Percentiles rank a stretch among this genome's conserved stretches.
phyloP scores from a whole-genome alignment of 2,888 invertebrate genomes.

The Drosophila mulleri region DNA sequence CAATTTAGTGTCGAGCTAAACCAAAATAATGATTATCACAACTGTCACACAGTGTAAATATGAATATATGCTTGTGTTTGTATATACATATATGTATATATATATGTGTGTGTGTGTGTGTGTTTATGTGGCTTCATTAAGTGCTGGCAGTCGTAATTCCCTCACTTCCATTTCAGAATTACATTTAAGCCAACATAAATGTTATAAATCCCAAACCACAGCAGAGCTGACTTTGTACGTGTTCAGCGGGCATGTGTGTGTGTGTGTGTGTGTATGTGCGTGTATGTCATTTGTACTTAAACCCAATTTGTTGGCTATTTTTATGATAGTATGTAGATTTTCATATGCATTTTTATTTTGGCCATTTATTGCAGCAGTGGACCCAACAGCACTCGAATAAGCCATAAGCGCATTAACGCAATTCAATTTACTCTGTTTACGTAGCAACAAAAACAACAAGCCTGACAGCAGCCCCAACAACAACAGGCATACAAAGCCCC shows the following conservation, averaged over 20 bases:
- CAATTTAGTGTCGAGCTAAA: constrained; percentile 14
- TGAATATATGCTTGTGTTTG: constrained; percentile 19
- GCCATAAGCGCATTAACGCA: constrained; percentile 79
- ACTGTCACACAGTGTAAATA: constrained; percentile 46
- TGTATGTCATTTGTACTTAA: constrained; percentile 62
- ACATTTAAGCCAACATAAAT: constrained; percentile 48
- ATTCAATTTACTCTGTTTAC: constrained; percentile 73
- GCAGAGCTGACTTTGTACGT: constrained; percentile 5
- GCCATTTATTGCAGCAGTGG: constrained; percentile 58
- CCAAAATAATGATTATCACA: constrained; percentile 37
- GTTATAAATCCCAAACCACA: constrained; percentile 49
- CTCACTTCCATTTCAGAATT: constrained; percentile 36
- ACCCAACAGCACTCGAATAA: constrained; percentile 48
- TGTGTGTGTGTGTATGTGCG: constrained; percentile 12
- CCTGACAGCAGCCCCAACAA: constrained; percentile 25
- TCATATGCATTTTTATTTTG: constrained; percentile 74
- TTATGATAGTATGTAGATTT: constrained; percentile 60
- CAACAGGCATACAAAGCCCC: constrained; percentile 13
- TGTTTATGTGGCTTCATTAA: constrained; percentile 39
- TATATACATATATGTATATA: background rate
- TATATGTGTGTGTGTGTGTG: background rate
- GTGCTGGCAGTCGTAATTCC: constrained; percentile 14
- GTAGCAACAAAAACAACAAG: constrained; percentile 36
- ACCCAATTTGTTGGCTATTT: constrained; percentile 74
- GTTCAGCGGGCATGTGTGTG: background rate